Evolutionary conservation across 2,888 invertebrate species (phyloP).

Genomic region (Drosophila subsilvestris): DNA sequence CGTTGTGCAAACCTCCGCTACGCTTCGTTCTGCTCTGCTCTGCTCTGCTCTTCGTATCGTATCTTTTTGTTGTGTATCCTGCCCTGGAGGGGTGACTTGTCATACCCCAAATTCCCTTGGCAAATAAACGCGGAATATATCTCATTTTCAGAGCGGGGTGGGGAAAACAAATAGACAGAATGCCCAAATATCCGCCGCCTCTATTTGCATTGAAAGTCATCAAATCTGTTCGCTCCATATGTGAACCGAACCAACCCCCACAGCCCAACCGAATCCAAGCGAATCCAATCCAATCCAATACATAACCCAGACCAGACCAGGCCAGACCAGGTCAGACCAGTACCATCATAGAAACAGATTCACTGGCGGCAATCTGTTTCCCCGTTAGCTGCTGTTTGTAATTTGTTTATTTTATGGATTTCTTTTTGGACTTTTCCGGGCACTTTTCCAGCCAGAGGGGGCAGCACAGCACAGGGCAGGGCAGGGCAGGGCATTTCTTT

Average conservation of each 20-base stretch:
- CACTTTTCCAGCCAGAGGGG: neutral
- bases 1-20: constrained; percentile 64
- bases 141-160: neutral
- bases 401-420: constrained; percentile 77
- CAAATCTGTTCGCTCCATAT: constrained; percentile 38
- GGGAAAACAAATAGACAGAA: neutral
- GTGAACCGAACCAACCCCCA: constrained; percentile 4
- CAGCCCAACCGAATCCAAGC: neutral
- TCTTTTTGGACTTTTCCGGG: constrained; percentile 26
- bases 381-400: constrained; percentile 53
- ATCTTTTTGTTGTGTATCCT: constrained; percentile 4
- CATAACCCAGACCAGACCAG: no score
- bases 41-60: neutral
- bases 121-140: constrained; percentile 27
- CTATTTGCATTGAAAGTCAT: constrained; percentile 44
- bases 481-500: constrained; percentile 22
- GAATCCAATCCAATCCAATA: no score
- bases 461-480: no score
- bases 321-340: neutral
- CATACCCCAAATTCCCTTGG: constrained; percentile 41
- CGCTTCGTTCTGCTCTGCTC: neutral
- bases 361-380: constrained; percentile 58
- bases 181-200: neutral
- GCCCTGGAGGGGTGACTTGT: constrained; percentile 44
- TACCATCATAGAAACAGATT: constrained; percentile 1